These are phyloP conservation scores for Guaruba guarouba DNA, from an alignment of 2,113 vertebrate genomes.

Conservation along the genomic window DNA sequence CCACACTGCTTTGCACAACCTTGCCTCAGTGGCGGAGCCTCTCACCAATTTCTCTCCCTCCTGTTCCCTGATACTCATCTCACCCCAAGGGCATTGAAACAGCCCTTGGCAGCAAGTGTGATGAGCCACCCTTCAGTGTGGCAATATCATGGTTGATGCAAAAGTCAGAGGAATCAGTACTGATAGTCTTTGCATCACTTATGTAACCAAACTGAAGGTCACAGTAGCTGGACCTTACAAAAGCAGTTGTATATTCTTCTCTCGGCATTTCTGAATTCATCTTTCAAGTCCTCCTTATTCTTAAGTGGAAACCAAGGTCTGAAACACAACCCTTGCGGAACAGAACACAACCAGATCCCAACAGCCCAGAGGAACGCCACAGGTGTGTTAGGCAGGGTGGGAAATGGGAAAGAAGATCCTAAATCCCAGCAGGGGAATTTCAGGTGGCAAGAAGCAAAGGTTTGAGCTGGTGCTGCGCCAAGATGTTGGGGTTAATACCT, in stretches of 20 bases:
- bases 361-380: background rate
- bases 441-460: slow-evolving; percentile 8
- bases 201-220: background rate
- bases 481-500: background rate
- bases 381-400: background rate
- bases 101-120: slow-evolving; percentile 30
- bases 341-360: background rate
- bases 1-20: slow-evolving; percentile 53
- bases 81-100: slow-evolving; percentile 38
- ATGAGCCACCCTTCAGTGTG: slow-evolving; percentile 30
- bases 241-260: background rate
- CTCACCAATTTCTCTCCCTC: background rate
- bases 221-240: background rate
- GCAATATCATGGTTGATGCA: slow-evolving; percentile 39
- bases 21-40: background rate
- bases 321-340: background rate
- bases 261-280: background rate
- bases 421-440: slow-evolving; percentile 25
- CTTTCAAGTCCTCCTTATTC: background rate
- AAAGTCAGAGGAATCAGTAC: background rate
- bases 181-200: background rate
- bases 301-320: background rate
- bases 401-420: background rate
- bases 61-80: slow-evolving; percentile 48
- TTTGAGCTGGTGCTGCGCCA: background rate